Evolutionary conservation across 1,140 invertebrate species (phyloP).

Genomic region (Arctopsyche grandis): DNA sequence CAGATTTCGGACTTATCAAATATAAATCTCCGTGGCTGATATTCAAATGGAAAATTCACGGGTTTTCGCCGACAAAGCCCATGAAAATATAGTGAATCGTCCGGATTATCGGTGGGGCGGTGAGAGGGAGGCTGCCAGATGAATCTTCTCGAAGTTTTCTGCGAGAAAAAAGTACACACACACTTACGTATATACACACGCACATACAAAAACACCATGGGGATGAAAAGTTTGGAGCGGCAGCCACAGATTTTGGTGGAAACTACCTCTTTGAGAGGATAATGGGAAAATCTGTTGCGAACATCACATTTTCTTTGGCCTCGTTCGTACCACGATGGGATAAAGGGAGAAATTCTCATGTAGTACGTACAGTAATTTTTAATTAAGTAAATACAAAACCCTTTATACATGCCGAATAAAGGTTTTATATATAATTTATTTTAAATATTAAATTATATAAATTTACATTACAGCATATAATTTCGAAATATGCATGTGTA

Average conservation of each 20-base stretch:
- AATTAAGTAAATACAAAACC: slow-evolving; percentile 6
- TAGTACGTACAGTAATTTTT: slow-evolving; percentile 13
- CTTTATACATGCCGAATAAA: too few species aligned
- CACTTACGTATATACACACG: not conserved
- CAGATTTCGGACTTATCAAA: slow-evolving; percentile 39
- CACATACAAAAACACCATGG: not conserved
- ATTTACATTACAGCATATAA: too few species aligned
- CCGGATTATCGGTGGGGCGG: slow-evolving; percentile 25
- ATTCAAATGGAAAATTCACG: slow-evolving; percentile 41
- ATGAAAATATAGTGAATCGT: slow-evolving; percentile 37
- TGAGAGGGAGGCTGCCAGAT: not conserved
- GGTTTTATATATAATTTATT: too few species aligned
- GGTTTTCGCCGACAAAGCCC: slow-evolving; percentile 34
- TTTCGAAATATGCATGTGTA: too few species aligned
- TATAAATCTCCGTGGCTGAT: slow-evolving; percentile 39
- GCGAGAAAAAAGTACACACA: slow-evolving; percentile 1
- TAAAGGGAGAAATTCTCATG: slow-evolving; percentile 19
- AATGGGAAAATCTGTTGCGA: slow-evolving; percentile 46
- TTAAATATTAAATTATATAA: too few species aligned
- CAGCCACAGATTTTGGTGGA: slow-evolving; percentile 36
- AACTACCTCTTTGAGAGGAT: slow-evolving; percentile 44
- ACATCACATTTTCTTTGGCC: slow-evolving; percentile 36
- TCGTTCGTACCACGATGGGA: slow-evolving; percentile 12
- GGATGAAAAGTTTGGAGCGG: slow-evolving; percentile 35
- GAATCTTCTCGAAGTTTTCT: slow-evolving; percentile 15